Conservation (phyloP, 2,888 invertebrate genomes). For the Hirtodrosophila duncani region DNA sequence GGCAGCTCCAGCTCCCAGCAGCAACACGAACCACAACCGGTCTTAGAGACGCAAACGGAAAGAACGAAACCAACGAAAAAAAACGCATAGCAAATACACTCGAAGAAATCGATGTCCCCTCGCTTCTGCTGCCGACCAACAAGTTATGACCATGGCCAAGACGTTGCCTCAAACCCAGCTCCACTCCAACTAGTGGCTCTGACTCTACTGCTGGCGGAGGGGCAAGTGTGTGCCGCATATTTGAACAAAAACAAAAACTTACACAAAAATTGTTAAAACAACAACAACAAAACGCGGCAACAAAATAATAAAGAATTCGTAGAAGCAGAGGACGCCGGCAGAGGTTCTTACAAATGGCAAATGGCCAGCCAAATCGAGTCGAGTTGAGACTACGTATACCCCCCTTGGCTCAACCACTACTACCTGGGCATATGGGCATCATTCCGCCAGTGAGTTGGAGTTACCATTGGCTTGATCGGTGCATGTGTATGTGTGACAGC, state of each 20-base stretch:
- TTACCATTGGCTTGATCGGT: too few relatives aligned
- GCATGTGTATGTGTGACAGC: too few relatives aligned
- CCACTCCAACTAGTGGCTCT: slow-evolving; percentile 5
- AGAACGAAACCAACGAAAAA: slow-evolving; percentile 2
- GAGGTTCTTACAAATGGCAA: slow-evolving; percentile 60
- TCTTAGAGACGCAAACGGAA: slow-evolving; percentile 42
- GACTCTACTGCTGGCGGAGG: slow-evolving; percentile 5
- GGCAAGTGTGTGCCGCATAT: slow-evolving; percentile 55
- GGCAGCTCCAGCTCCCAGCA: slow-evolving; percentile 39
- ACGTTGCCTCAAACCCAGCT: slow-evolving; percentile 37
- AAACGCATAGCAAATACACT: slow-evolving; percentile 54
- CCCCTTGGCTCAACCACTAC: too few relatives aligned
- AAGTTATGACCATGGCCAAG: slow-evolving; percentile 56
- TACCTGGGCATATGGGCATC: too few relatives aligned
- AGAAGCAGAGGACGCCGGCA: slow-evolving; percentile 62
- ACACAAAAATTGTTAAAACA: slow-evolving; percentile 29
- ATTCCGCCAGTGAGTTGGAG: slow-evolving; percentile 15
- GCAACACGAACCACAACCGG: slow-evolving; percentile 51
- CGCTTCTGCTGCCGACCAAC: slow-evolving; percentile 19
- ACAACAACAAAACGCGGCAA: slow-evolving; percentile 51
- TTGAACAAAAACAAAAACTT: slow-evolving; percentile 40
- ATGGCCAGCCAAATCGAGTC: slow-evolving; percentile 42
- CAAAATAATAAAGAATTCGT: slow-evolving; percentile 74
- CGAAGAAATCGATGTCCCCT: slow-evolving; percentile 50
- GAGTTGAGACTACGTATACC: too few relatives aligned